A percentile compares a stretch with the other conserved stretches of the same genome.
Conservation (phyloP, 2,888 invertebrate genomes). For the Galerucella calmariensis region DNA sequence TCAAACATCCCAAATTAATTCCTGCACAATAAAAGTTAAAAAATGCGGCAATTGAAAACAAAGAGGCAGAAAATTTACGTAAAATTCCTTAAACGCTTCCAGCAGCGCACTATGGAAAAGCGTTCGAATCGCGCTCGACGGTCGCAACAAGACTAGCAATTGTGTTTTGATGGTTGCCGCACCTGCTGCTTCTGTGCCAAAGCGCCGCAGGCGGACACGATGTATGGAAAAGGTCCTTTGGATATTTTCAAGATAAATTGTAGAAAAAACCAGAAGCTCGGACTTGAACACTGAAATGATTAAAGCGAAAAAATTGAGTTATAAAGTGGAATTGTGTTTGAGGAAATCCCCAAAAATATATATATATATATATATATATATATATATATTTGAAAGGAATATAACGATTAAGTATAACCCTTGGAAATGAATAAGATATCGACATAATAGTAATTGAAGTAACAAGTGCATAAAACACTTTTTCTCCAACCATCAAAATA, state of each 20-base stretch:
- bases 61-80: slow-evolving; percentile 17
- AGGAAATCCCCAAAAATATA: background rate
- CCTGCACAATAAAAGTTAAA: background rate
- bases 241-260: background rate
- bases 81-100: slow-evolving; percentile 10
- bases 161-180: slow-evolving; percentile 46
- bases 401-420: background rate
- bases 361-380: background rate
- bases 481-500: background rate
- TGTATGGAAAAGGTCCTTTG: slow-evolving; percentile 7
- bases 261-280: background rate
- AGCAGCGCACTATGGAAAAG: slow-evolving; percentile 40
- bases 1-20: slow-evolving; percentile 9
- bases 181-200: slow-evolving; percentile 44
- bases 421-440: background rate
- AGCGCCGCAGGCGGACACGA: slow-evolving; percentile 14
- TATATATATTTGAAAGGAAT: background rate
- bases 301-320: background rate
- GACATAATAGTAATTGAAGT: too few species aligned
- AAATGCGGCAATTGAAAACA: slow-evolving; percentile 16
- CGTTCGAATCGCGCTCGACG: slow-evolving; percentile 39
- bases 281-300: slow-evolving; percentile 6
- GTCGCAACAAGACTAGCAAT: slow-evolving; percentile 51
- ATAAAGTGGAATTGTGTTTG: background rate
- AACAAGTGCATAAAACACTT: background rate